phyloP scores from a whole-genome alignment of 2,113 vertebrate genomes.

The Chaetops frenatus region DNA sequence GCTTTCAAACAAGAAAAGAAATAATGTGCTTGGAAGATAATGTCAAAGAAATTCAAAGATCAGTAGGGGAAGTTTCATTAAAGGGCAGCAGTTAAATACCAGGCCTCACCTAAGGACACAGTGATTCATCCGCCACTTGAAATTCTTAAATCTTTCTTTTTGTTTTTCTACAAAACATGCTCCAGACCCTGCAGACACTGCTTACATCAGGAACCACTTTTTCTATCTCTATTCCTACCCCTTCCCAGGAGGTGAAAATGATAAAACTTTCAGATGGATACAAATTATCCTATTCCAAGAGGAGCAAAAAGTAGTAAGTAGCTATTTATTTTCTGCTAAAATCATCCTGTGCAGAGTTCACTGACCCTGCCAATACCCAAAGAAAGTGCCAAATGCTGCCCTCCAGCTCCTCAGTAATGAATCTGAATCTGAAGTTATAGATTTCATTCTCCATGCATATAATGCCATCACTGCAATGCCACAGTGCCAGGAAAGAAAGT shows the following conservation, averaged over 20 bases:
- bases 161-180: neutral
- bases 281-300: neutral
- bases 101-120: neutral
- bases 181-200: neutral
- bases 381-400: neutral
- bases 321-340: neutral
- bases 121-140: neutral
- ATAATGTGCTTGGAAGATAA: neutral
- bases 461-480: neutral
- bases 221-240: neutral
- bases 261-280: neutral
- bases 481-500: neutral
- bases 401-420: neutral
- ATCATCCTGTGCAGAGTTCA: neutral
- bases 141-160: neutral
- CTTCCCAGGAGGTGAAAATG: neutral
- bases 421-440: neutral
- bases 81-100: neutral
- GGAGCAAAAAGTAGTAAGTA: neutral
- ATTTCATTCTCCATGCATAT: neutral
- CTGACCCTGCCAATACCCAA: neutral
- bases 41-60: neutral
- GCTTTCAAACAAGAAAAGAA: neutral
- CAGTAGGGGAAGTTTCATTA: neutral
- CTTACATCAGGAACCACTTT: neutral